These are phyloP conservation scores for Panopea generosa DNA, from an alignment of 2,888 invertebrate genomes.

Conservation along the genomic window DNA sequence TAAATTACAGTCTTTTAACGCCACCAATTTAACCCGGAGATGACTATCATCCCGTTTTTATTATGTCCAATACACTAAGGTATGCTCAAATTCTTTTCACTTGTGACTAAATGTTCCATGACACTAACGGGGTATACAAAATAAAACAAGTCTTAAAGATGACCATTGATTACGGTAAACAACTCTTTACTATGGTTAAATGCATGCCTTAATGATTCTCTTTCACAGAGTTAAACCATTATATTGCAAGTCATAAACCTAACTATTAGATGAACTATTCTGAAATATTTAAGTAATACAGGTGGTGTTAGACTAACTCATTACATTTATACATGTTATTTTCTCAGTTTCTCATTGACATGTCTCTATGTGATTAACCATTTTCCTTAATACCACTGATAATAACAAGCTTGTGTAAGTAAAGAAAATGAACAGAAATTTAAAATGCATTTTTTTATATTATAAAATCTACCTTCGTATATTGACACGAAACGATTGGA, in stretches of 20 bases:
- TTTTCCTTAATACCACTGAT: too few relatives aligned
- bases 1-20: conserved; percentile 31
- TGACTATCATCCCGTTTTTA: conserved; percentile 20
- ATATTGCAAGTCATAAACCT: not conserved
- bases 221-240: not conserved
- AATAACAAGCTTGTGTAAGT: too few relatives aligned
- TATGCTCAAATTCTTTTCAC: conserved; percentile 17
- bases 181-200: not conserved
- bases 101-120: not conserved
- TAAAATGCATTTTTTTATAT: too few relatives aligned
- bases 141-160: conserved; percentile 5
- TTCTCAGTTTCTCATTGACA: too few relatives aligned
- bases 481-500: too few relatives aligned
- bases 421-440: too few relatives aligned
- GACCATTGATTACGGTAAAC: conserved; percentile 10
- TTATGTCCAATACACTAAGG: conserved; percentile 30
- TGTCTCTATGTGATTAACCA: too few relatives aligned
- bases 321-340: too few relatives aligned
- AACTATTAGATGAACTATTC: too few relatives aligned
- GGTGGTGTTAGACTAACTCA: too few relatives aligned
- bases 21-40: conserved; percentile 9
- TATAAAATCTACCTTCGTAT: too few relatives aligned
- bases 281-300: too few relatives aligned
- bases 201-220: not conserved
- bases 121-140: conserved; percentile 10